These are phyloP conservation scores for Anguilla anguilla DNA, from an alignment of 2,797 vertebrate species.

Conservation along the genomic window DNA sequence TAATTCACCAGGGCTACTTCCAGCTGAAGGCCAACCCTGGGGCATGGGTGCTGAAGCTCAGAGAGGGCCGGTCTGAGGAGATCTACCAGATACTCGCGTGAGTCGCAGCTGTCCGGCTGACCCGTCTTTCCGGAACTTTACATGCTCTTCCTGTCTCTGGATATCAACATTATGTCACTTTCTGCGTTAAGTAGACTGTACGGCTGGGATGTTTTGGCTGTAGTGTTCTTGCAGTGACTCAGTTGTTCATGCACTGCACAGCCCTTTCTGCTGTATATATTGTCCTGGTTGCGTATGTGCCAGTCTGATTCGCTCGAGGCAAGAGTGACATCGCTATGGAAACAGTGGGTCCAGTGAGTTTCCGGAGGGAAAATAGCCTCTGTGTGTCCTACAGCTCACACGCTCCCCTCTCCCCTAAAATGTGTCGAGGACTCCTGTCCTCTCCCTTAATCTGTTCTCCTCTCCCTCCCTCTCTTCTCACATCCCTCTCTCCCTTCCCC, in stretches of 20 bases:
- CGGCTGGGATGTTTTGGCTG: not conserved
- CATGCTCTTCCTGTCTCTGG: not conserved
- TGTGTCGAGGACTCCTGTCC: not conserved
- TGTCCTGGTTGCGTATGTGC: not conserved
- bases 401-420: not conserved
- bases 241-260: not conserved
- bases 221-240: not conserved
- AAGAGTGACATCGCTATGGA: not conserved
- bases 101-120: conserved; percentile 58
- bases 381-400: not conserved
- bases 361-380: not conserved
- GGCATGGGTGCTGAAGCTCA: conserved; percentile 86
- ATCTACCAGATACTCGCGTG: conserved; percentile 90
- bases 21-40: conserved; percentile 97
- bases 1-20: conserved; percentile 87
- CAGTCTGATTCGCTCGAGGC: not conserved
- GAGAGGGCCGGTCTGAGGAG: conserved; percentile 89
- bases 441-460: not conserved
- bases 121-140: not conserved
- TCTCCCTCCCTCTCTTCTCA: not conserved
- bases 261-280: not conserved
- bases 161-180: not conserved
- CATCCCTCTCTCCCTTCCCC: not conserved
- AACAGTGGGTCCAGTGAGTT: not conserved
- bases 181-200: not conserved